Evolutionary conservation across 1,140 invertebrate species (phyloP).

Genomic region (Charaxes varanes): DNA sequence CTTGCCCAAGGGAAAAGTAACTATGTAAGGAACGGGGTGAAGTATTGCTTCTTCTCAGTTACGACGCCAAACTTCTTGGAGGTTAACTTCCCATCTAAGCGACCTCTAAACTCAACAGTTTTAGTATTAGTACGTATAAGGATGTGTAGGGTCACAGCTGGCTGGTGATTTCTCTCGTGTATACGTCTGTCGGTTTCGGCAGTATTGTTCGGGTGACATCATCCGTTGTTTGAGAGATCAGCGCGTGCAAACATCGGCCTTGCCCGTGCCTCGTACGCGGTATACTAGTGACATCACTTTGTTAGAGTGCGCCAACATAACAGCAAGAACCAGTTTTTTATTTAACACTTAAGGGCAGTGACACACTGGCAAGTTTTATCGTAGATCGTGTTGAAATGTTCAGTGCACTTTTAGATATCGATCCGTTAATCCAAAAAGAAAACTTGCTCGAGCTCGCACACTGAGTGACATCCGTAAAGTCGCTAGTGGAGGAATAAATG

Average conservation of each 20-base stretch:
- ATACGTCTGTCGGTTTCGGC: constrained; percentile 19
- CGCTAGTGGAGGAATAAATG: too few species aligned
- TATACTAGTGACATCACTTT: constrained; percentile 64
- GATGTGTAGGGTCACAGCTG: constrained; percentile 6
- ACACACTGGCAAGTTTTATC: too few species aligned
- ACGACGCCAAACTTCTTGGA: too few species aligned
- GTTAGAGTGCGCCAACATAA: constrained; percentile 35
- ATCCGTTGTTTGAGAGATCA: constrained; percentile 61
- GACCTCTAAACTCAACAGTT: too few species aligned
- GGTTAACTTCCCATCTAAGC: too few species aligned
- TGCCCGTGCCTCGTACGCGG: constrained; percentile 50
- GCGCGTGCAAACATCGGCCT: constrained; percentile 49
- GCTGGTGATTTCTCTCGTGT: constrained; percentile 12
- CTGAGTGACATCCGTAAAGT: too few species aligned
- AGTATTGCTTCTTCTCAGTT: too few species aligned
- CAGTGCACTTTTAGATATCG: neutral
- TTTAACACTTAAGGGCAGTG: constrained; percentile 16
- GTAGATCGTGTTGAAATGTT: neutral
- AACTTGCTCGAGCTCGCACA: too few species aligned
- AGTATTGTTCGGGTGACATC: constrained; percentile 47
- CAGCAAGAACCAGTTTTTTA: constrained; percentile 23
- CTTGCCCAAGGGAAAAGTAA: too few species aligned
- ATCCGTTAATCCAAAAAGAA: too few species aligned
- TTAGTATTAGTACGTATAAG: neutral
- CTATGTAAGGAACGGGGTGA: too few species aligned